phyloP scores from a whole-genome alignment of 2,888 invertebrate species.

The Hypselothyrea guttata region DNA sequence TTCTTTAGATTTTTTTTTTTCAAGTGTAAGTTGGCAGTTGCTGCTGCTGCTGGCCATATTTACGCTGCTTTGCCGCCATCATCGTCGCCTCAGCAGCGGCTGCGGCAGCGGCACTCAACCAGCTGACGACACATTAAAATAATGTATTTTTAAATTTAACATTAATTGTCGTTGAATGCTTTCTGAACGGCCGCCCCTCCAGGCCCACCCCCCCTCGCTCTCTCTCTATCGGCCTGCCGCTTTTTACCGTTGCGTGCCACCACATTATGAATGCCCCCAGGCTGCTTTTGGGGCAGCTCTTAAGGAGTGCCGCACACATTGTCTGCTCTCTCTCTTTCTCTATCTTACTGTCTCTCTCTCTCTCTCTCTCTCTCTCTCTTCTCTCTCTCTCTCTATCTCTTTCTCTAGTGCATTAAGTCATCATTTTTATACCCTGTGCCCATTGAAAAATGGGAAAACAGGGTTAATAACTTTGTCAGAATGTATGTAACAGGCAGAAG shows the following conservation, averaged over 20 bases:
- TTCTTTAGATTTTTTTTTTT: too few species aligned
- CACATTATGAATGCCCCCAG: constrained; percentile 3
- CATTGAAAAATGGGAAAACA: too few species aligned
- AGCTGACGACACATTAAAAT: constrained; percentile 75
- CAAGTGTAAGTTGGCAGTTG: constrained; percentile 12
- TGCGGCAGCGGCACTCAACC: constrained; percentile 29
- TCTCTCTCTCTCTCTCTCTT: not conserved
- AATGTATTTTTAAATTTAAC: constrained; percentile 78
- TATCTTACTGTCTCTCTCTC: not conserved
- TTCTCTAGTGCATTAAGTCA: constrained; percentile 70
- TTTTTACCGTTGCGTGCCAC: constrained; percentile 6
- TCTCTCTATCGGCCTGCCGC: not conserved
- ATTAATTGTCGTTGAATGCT: constrained; percentile 74
- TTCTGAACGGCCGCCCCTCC: constrained; percentile 51
- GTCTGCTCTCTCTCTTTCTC: not conserved
- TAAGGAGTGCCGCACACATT: constrained; percentile 32
- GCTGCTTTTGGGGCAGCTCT: not conserved
- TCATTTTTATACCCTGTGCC: too few species aligned
- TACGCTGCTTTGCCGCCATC: constrained; percentile 53
- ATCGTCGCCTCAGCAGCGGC: constrained; percentile 41
- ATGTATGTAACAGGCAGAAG: too few species aligned
- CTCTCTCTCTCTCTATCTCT: constrained; percentile 11
- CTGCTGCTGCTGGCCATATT: constrained; percentile 40
- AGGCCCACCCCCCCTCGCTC: not conserved
- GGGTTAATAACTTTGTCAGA: too few species aligned